Evolutionary conservation across 2,888 invertebrate species (phyloP), one percentile per base, ranked within the genome.

Genomic region (Hypena proboscidalis): DNA sequence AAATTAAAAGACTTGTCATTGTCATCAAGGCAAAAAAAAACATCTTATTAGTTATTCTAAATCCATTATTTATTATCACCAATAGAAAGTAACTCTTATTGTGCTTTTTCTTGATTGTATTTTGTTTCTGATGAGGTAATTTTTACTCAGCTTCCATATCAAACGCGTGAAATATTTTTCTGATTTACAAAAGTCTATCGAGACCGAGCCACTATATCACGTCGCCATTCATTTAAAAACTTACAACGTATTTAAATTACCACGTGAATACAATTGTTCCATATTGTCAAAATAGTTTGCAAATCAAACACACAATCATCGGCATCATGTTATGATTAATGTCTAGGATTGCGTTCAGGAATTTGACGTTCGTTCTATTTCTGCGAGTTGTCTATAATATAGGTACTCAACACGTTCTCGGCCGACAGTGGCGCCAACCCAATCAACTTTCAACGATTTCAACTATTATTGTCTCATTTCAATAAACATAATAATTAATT

Each of bases 401-500:
- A 26, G 23, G 23, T 33, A 48, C n/a, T n/a, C n/a, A n/a, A n/a
- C n/a, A n/a, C n/a, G 34, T 45, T 58, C 38, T 25, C 42, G 43
- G 27, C 23, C 42, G 54, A 36, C n/a, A n/a, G n/a, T 34, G 78
- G 77, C 77, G 80, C 79, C 80, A 59, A 42, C 41, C 61, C 74
- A 75, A 77, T 74, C 67, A 66, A 67, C 59, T 71, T 69, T 62
- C 61, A 72, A 67, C 67, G 59, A 69, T 71, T 69, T 60, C 58
- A 70, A 65, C 66, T 64, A 69, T 62, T 69, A 71, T 59, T 70
- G 74, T 75, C 72, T 74, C 76, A 78, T 80, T 78, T 77, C 71
- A 79, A 78, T 79, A 74, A 74, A 73, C 59, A 62, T 59, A 59
- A 64, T 74, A 74, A 74, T 78, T 77, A 74, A 46, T 21, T 44